Base-by-base conservation (phyloP, 2,888 invertebrate genomes). In the Lithophane ornitopus region DNA sequence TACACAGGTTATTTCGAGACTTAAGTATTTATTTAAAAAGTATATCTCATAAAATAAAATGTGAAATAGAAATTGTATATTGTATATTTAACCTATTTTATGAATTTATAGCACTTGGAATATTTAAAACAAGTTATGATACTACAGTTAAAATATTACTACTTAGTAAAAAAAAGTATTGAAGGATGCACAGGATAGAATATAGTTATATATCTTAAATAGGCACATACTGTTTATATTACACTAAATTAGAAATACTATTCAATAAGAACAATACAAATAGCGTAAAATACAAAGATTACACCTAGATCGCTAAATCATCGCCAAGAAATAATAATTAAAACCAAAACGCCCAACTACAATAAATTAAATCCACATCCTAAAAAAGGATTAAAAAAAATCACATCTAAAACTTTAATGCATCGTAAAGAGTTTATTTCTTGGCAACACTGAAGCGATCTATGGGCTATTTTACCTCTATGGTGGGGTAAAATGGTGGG, bases 401-500 rank as follows among this genome's bases (percentile, higher is more conserved):
- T 58, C 61, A 8, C 34, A n/a, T 46, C 2, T 22, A 71, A 56
- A 81, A 26, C 26, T 34, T 46, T 8, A 66, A 61, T 59, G 8
- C 14, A 26, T 26, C 39, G 2, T 52, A 34, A 46, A 61, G 11
- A 56, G 11, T 61, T 54, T 56, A 62, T 63, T 58, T 71, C 85
- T 58, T 83, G 78, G 80, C 86, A 85, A 71, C 52, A 77, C 56
- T 66, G 26, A 26, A 58, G 68, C 63, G n/a, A 71, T 74, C 56
- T 61, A 58, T 49, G 52, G 56, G 12, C 11, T 65, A 70, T 81
- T 82, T 76, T 70, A 82, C 78, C 83, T 44, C 70, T 82, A 77
- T 77, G 78, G 85, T 76, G 82, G 82, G 85, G 82, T 61, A 77
- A 82, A 81, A 76, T 82, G 82, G 85, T 83, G 82, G 84, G 83